Evolutionary conservation across 2,888 invertebrate species (phyloP).

Genomic region (Chrysolina oricalcia): DNA sequence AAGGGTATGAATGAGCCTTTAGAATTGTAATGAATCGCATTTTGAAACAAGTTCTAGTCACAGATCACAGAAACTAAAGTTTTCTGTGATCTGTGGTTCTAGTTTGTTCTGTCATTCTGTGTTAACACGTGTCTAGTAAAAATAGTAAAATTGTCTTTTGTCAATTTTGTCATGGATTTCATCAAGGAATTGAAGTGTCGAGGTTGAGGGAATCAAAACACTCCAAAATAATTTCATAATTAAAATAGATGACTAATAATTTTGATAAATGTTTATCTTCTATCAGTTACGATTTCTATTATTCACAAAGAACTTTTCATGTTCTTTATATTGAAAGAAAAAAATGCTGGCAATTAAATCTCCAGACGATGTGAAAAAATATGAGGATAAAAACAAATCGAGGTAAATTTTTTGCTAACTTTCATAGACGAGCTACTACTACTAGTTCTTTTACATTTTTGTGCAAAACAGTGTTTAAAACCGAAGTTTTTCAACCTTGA

Average conservation of each 20-base stretch:
- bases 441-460: neutral
- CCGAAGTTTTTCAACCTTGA: too few relatives aligned
- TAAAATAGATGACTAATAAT: constrained; percentile 18
- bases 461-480: neutral
- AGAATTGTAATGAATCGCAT: too few relatives aligned
- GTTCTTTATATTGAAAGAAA: constrained; percentile 5
- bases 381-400: constrained; percentile 18
- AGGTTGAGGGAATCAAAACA: neutral
- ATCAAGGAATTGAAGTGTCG: too few relatives aligned
- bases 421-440: neutral
- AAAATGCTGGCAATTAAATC: constrained; percentile 15
- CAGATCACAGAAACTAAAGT: too few relatives aligned
- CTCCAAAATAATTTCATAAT: neutral
- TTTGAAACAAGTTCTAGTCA: too few relatives aligned
- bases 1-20: too few relatives aligned
- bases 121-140: too few relatives aligned
- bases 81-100: too few relatives aligned
- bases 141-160: too few relatives aligned
- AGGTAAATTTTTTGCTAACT: constrained; percentile 20
- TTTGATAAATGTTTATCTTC: constrained; percentile 26
- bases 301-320: constrained; percentile 3
- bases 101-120: too few relatives aligned
- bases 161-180: too few relatives aligned
- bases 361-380: constrained; percentile 23
- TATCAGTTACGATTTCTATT: constrained; percentile 5